Percentiles rank a stretch among this genome's conserved stretches.
Conservation (phyloP, 2,888 invertebrate species). For the Pristionchus maxplancki region DNA sequence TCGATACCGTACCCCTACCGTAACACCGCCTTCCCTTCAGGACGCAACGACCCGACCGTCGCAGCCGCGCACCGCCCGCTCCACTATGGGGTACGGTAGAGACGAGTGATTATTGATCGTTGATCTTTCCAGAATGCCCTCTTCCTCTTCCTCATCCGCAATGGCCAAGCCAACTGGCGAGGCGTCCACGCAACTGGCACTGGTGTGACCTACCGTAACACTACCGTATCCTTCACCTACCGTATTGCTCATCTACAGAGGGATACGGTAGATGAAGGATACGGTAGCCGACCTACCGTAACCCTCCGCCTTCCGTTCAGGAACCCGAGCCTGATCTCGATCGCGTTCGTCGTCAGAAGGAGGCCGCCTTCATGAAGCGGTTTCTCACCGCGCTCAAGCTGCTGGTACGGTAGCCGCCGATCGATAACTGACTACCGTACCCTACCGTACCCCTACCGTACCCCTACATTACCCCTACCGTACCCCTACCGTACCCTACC, state of each 20-base stretch:
- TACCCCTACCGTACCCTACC: background rate
- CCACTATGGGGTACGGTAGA: background rate
- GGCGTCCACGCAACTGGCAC: constrained; percentile 24
- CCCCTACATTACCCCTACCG: background rate
- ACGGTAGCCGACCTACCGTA: too few species aligned
- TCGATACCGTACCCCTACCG: too few species aligned
- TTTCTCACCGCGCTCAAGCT: constrained; percentile 39
- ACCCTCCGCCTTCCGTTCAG: background rate
- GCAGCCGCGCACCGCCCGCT: background rate
- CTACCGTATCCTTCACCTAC: too few species aligned
- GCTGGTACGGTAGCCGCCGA: too few species aligned
- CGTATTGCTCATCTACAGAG: too few species aligned
- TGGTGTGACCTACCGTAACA: too few species aligned
- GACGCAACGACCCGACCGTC: background rate
- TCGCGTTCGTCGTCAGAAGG: constrained; percentile 24
- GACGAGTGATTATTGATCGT: too few species aligned
- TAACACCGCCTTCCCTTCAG: background rate
- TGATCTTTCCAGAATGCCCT: background rate
- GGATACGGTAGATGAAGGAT: too few species aligned
- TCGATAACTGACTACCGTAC: too few species aligned
- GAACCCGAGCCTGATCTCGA: constrained; percentile 40
- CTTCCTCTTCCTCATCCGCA: background rate
- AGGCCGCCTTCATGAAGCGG: constrained; percentile 37
- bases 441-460: background rate
- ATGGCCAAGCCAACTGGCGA: background rate